Evolutionary conservation across 2,888 invertebrate species (phyloP), one percentile per base, ranked within the genome.

Genomic region (Yponomeuta cagnagella): DNA sequence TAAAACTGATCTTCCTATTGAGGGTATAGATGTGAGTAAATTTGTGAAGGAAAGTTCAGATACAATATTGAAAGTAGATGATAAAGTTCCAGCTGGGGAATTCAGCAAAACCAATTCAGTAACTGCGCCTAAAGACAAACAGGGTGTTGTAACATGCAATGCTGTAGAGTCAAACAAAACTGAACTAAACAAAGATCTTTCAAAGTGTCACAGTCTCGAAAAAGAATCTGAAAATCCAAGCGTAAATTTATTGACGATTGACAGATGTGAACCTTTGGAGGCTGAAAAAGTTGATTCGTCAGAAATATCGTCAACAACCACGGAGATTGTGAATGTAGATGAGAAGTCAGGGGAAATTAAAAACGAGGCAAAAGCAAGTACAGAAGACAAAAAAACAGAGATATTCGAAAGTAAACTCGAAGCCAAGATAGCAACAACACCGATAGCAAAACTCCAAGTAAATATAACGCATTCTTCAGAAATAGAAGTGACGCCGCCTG

Each of bases 1-100:
- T 6, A 78, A 77, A 75, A 72, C 64, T 69, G 31, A 31, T 0
- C 10, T 58, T 48, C 37, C 63, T n/a, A 43, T 52, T 23, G 68
- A 71, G 43, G 43, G 12, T 37, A 76, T 76, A 71, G 76, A 78
- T 15, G 48, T 23, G 64, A 70, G 12, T 48, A 69, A 63, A 65
- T 52, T 37, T 37, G 37, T 52, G 9, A 68, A 58, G 63, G 43
- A 58, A 52, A 63, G 43, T 65, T 10, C 33, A 48, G 65, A 65
- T 58, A 65, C 10, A 12, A 4, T 58, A 43, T 3, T 64, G 5
- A 23, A 70, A 70, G 2, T 10, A 30, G 58, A 31, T 52, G 67
- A 70, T 52, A 64, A 30, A 64, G 30, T 64, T 64, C 5, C 30
- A 10, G 30, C 2, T 23, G 30, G 30, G 2, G 64, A 30, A 10